Evolutionary conservation across 2,888 invertebrate genomes (phyloP).

Genomic region (Andrena haemorrhoa): DNA sequence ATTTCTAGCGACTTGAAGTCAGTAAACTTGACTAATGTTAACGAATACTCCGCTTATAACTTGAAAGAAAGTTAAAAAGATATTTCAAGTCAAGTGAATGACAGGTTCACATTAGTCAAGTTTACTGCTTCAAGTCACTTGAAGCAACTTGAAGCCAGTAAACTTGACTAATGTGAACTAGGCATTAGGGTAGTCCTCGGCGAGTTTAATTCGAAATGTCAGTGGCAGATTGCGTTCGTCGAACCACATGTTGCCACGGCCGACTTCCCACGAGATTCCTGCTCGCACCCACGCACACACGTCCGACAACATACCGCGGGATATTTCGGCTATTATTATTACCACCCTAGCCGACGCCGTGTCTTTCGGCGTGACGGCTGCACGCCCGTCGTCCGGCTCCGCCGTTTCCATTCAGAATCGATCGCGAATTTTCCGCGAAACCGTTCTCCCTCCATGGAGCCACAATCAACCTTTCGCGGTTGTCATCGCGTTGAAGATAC

Average conservation of each 20-base stretch:
- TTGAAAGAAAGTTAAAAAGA: too few species aligned
- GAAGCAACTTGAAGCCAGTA: too few species aligned
- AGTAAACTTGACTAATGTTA: too few species aligned
- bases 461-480: not conserved
- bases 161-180: too few species aligned
- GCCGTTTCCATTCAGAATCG: slow-evolving; percentile 43
- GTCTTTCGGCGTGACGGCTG: slow-evolving; percentile 54
- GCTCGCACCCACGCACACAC: slow-evolving; percentile 51
- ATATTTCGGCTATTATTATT: slow-evolving; percentile 68
- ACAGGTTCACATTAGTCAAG: too few species aligned
- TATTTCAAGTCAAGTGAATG: too few species aligned
- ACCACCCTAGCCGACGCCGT: slow-evolving; percentile 47
- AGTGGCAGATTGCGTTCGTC: slow-evolving; percentile 80
- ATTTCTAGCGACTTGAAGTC: too few species aligned
- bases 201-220: slow-evolving; percentile 73
- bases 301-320: slow-evolving; percentile 54
- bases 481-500: not conserved
- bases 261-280: slow-evolving; percentile 58
- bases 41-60: too few species aligned
- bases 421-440: slow-evolving; percentile 30
- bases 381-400: slow-evolving; percentile 25
- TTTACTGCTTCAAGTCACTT: too few species aligned
- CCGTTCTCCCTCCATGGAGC: not conserved
- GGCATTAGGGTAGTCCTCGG: slow-evolving; percentile 62
- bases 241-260: slow-evolving; percentile 76